Evolutionary conservation across 1,140 invertebrate genomes (phyloP), one percentile per base, ranked within the genome.

Genomic region (Limonius californicus): DNA sequence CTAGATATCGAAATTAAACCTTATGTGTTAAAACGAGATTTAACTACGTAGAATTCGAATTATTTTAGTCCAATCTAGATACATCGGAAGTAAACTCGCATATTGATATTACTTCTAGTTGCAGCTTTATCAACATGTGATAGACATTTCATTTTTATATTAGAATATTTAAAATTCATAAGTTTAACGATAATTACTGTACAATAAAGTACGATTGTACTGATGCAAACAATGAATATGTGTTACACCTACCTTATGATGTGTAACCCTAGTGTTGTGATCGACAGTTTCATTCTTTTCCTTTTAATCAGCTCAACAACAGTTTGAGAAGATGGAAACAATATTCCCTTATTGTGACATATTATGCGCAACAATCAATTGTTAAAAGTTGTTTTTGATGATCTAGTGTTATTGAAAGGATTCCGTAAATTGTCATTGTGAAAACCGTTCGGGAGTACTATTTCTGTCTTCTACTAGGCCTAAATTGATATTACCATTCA

Each of bases 211-310:
- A 57, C 23, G 39, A 54, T 63, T 59, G 56, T 63, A 63, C 56
- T 59, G 50, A 63, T 45, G 21, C 7, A 63, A 53, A 64, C 62
- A 63, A 63, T 63, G 62, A 64, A 64, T 64, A 60, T 55, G 32
- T 59, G 57, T 64, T 50, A 15, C 30, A 57, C 18, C 18, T 27
- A 14, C 16, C 57, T 12, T 39, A 6, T 27, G 3, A 27, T 27
- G 23, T 27, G 23, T 27, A 27, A 27, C 23, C 23, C 11, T 39
- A 12, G 35, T 12, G 8, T 39, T 39, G 35, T 39, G 35, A 39
- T 39, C 35, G 7, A 14, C 8, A 39, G n/a, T 39, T 39, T 27
- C 9, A 27, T 27, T 27, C 3, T 27, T 27, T 27, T 27, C 9
- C 23, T n/a, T n/a, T n/a, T n/a, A n/a, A n/a, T n/a, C n/a, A n/a